Percentiles rank a stretch among this genome's conserved stretches.
Evolutionary conservation across 2,888 invertebrate species (phyloP).

Genomic region (Falcaria lacertinaria): DNA sequence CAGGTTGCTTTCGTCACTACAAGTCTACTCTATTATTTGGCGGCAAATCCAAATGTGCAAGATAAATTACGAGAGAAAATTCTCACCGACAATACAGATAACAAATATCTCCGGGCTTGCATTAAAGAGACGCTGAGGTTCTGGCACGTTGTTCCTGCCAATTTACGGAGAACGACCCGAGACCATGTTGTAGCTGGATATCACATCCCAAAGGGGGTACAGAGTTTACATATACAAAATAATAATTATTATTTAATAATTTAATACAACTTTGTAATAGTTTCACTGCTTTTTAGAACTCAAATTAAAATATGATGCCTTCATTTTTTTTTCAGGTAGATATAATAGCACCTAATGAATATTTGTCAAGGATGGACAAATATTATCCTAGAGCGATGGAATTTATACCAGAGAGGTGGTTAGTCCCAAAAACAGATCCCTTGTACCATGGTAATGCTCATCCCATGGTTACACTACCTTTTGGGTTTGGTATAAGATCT

Average conservation of each 20-base stretch:
- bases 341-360: constrained; percentile 86
- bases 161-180: constrained; percentile 53
- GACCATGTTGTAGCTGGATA: constrained; percentile 64
- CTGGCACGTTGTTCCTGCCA: constrained; percentile 55
- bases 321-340: constrained; percentile 78
- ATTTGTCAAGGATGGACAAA: constrained; percentile 75
- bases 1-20: constrained; percentile 62
- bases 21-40: constrained; percentile 75
- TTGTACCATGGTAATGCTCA: constrained; percentile 69
- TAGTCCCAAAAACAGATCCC: constrained; percentile 71
- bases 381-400: constrained; percentile 78
- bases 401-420: constrained; percentile 85
- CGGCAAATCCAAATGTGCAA: constrained; percentile 74
- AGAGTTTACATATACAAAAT: too few relatives aligned
- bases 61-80: constrained; percentile 64
- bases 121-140: constrained; percentile 81
- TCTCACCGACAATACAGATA: constrained; percentile 33
- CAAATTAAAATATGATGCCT: background rate
- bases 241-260: too few relatives aligned
- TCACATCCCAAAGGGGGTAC: constrained; percentile 63
- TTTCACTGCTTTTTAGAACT: too few relatives aligned
- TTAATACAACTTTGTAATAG: too few relatives aligned
- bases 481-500: constrained; percentile 84
- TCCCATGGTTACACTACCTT: constrained; percentile 82
- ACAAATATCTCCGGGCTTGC: constrained; percentile 80